A percentile compares a stretch with the other conserved stretches of the same genome.
phyloP scores from a whole-genome alignment of 2,113 vertebrate species.

The Coptodon rendalli region DNA sequence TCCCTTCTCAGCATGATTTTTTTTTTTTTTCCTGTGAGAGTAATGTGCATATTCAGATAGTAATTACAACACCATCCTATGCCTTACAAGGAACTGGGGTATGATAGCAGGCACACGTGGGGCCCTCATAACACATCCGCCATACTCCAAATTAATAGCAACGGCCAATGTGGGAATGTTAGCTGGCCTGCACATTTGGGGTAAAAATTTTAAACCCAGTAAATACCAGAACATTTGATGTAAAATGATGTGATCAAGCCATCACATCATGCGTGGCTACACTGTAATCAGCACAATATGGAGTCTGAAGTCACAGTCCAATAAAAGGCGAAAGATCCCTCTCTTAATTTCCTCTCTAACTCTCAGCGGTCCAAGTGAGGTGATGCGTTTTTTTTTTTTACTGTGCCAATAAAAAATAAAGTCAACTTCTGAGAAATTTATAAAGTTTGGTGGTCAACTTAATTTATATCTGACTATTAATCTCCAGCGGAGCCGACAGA shows the following conservation, averaged over 20 bases:
- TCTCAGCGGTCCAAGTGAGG: not conserved
- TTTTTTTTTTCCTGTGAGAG: not conserved
- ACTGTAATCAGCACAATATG: not conserved
- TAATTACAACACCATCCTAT: not conserved
- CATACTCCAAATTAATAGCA: not conserved
- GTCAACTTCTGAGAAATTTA: not conserved
- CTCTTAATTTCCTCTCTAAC: not conserved
- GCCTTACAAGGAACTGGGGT: not conserved
- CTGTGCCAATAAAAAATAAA: not conserved
- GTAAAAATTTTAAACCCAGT: not conserved
- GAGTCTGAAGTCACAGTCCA: not conserved
- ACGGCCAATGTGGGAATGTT: not conserved
- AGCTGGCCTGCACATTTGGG: not conserved
- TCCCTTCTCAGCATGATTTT: not conserved
- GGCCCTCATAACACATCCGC: not conserved
- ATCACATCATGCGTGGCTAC: not conserved
- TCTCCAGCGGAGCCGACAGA: slow-evolving; percentile 5
- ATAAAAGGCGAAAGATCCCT: not conserved
- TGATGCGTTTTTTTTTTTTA: not conserved
- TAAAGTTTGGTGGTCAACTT: slow-evolving; percentile 34
- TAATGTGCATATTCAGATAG: not conserved
- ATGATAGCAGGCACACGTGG: not conserved
- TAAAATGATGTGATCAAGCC: not conserved
- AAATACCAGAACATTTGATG: not conserved
- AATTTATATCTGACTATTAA: slow-evolving; percentile 45